Conservation (phyloP, 2,113 vertebrate genomes). For the Rutilus rutilus region DNA sequence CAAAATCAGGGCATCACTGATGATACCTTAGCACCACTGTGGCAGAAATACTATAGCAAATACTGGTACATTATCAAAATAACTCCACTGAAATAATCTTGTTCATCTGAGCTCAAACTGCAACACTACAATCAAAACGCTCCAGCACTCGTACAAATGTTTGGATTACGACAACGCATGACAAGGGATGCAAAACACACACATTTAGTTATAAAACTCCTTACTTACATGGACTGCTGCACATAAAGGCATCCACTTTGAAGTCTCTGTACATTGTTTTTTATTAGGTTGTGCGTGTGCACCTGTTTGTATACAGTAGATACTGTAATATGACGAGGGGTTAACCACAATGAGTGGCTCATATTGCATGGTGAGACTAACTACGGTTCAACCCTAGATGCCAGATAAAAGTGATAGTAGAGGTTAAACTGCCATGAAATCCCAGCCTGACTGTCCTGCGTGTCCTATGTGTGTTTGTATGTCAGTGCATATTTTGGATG, state of each 20-base stretch:
- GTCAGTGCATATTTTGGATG: not conserved
- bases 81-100: not conserved
- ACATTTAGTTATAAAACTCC: not conserved
- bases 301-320: slow-evolving; percentile 15
- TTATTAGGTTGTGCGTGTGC: not conserved
- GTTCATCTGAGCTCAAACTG: not conserved
- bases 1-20: not conserved
- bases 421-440: slow-evolving; percentile 27
- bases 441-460: slow-evolving; percentile 8
- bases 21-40: not conserved
- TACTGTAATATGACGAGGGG: slow-evolving; percentile 49
- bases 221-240: not conserved
- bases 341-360: slow-evolving; percentile 42
- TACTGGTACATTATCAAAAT: not conserved
- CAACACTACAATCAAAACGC: not conserved
- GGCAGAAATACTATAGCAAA: not conserved
- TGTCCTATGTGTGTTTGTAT: not conserved
- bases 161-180: not conserved
- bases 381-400: slow-evolving; percentile 42
- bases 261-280: not conserved
- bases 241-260: not conserved
- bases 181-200: not conserved
- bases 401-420: slow-evolving; percentile 35
- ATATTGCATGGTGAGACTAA: slow-evolving; percentile 46
- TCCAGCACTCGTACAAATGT: not conserved